phyloP scores from a whole-genome alignment of 1,140 invertebrate genomes.

The Hyphantria cunea region DNA sequence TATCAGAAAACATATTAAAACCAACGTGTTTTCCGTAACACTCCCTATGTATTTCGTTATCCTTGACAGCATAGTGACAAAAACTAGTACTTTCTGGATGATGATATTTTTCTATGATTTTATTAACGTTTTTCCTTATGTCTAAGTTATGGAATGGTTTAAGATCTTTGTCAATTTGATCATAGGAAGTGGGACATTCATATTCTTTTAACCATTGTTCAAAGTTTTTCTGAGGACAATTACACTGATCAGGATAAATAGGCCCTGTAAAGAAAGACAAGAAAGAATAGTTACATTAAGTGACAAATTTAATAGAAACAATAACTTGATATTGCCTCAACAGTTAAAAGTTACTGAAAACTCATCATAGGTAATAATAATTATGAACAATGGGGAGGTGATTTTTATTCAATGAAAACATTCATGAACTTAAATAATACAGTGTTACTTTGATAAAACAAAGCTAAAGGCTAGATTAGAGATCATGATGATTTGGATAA shows the following conservation, averaged over 20 bases:
- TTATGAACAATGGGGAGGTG: no score
- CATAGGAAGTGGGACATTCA: slow-evolving; percentile 85
- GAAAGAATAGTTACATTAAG: slow-evolving; percentile 15
- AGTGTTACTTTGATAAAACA: no score
- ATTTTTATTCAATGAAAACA: no score
- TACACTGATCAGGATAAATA: slow-evolving; percentile 91
- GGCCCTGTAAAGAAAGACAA: slow-evolving; percentile 80
- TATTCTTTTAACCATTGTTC: slow-evolving; percentile 86
- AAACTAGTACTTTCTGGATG: slow-evolving; percentile 91
- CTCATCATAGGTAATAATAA: no score
- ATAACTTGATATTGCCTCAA: no score
- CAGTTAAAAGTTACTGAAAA: no score
- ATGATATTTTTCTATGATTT: slow-evolving; percentile 85
- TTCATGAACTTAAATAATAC: no score
- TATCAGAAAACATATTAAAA: slow-evolving; percentile 97
- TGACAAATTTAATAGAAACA: no score
- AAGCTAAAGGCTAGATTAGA: no score
- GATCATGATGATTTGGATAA: no score
- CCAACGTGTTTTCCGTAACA: slow-evolving; percentile 97
- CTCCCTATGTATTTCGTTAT: slow-evolving; percentile 92
- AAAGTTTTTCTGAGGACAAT: slow-evolving; percentile 88
- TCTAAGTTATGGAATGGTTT: slow-evolving; percentile 87
- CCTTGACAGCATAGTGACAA: slow-evolving; percentile 94
- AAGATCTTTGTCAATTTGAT: slow-evolving; percentile 91
- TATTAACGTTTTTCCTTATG: slow-evolving; percentile 86